These are phyloP conservation scores for Drosophila rellima DNA, from an alignment of 2,888 invertebrate species.

Conservation along the genomic window DNA sequence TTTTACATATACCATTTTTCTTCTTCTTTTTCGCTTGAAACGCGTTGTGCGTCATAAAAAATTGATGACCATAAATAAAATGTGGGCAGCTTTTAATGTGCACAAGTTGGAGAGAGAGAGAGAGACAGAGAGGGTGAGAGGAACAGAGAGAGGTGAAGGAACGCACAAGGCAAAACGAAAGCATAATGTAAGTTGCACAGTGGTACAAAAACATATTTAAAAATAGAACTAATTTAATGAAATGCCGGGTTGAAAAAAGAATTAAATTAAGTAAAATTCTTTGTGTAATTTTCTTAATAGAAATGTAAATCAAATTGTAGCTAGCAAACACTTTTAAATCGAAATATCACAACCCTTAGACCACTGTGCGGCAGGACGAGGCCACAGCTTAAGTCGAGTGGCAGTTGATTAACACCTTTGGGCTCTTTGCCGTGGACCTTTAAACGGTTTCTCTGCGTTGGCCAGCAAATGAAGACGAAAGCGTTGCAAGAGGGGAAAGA, in stretches of 20 bases:
- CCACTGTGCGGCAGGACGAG: slow-evolving; percentile 48
- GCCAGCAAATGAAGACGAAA: slow-evolving; percentile 21
- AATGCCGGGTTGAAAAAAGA: not conserved
- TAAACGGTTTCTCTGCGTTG: slow-evolving; percentile 48
- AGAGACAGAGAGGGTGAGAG: not conserved
- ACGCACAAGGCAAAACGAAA: slow-evolving; percentile 26
- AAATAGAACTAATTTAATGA: not conserved
- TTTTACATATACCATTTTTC: slow-evolving; percentile 49
- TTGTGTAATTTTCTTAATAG: not conserved
- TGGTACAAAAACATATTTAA: slow-evolving; percentile 9
- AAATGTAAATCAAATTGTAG: not conserved
- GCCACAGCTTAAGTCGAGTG: slow-evolving; percentile 40
- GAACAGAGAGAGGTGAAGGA: not conserved
- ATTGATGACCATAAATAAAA: slow-evolving; percentile 77
- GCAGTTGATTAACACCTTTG: slow-evolving; percentile 68
- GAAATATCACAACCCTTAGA: not conserved
- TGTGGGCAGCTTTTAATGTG: slow-evolving; percentile 70
- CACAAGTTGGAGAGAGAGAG: slow-evolving; percentile 15
- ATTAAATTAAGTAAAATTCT: not conserved
- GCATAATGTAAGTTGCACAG: slow-evolving; percentile 49
- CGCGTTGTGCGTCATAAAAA: slow-evolving; percentile 74
- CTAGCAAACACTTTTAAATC: not conserved
- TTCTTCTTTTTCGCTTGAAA: not conserved
- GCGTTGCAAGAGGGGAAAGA: not conserved
- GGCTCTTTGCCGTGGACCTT: slow-evolving; percentile 32